Evolutionary conservation across 2,113 vertebrate species (phyloP), one percentile per base, ranked within the genome.

Genomic region (Mesitornis unicolor): DNA sequence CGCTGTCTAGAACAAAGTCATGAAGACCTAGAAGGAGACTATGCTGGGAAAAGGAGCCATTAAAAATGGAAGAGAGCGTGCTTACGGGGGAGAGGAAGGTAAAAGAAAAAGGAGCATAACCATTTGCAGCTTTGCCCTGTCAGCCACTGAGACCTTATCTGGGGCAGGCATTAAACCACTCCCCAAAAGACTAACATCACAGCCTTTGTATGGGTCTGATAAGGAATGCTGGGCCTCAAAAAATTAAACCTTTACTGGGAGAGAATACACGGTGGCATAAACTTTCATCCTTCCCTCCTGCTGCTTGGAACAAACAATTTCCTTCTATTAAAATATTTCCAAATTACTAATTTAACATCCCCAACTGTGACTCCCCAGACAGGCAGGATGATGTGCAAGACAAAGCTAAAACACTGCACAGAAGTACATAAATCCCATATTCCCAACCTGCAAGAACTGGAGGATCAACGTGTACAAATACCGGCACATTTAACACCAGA

Each of bases 181-280:
- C 93, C 94, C 78, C 75, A 86, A 2, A 81, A 81, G 48, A 88
- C 71, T n/a, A 97, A 94, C 87, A 94, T 85, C 84, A 75, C 60
- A 76, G 84, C 64, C 69, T 96, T 95, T 87, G 84, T 31, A 78
- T 1, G 45, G 74, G 92, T 87, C 93, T 78, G 95, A 93, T 74
- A 96, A 81, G 76, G 40, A 87, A 90, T 71, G 78, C 79, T 22
- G 28, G 28, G 76, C 88, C 65, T 81, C 78, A 16, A 36, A 60
- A 95, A 95, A 21, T 16, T 7, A 75, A 71, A 59, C 47, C 53
- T 90, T 86, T 61, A 81, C 78, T 54, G 70, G 76, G 25, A 36
- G 57, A 2, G 13, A 28, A 28, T 10, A 63, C 38, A 36, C 2
- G 1, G 45, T 7, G 21, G 38, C 59, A 69, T 9, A 31, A 79